These are phyloP conservation scores for Lepilemur septentrionalis DNA, from an alignment of 2,797 vertebrate species.

Conservation along the genomic window DNA sequence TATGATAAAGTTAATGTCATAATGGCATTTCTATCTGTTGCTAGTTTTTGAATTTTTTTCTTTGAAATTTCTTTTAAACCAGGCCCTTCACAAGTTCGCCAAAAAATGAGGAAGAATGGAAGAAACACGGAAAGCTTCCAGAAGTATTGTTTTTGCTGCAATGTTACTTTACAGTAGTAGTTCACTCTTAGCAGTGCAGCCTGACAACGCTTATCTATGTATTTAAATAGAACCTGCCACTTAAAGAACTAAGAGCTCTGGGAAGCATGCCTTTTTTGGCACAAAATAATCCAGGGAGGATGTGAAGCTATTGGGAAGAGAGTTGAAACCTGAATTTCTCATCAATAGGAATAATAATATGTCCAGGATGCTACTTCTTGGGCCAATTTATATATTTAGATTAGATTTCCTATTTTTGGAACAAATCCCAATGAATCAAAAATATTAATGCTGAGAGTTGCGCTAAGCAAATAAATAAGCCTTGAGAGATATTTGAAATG, in stretches of 20 bases:
- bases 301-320: conserved; percentile 13
- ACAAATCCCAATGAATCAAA: conserved; percentile 36
- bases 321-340: conserved; percentile 50
- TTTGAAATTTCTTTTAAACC: conserved; percentile 23
- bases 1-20: background rate
- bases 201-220: conserved; percentile 30
- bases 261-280: conserved; percentile 62
- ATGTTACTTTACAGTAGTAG: background rate
- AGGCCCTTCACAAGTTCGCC: background rate
- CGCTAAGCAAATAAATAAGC: conserved; percentile 43
- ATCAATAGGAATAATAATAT: conserved; percentile 40
- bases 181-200: background rate
- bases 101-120: background rate
- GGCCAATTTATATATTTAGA: conserved; percentile 51
- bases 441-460: conserved; percentile 59
- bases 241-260: background rate
- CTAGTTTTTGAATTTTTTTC: background rate
- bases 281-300: conserved; percentile 27
- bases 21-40: background rate
- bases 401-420: conserved; percentile 39
- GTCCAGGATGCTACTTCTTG: conserved; percentile 32
- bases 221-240: conserved; percentile 65
- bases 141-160: conserved; percentile 21
- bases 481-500: conserved; percentile 36
- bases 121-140: background rate